Evolutionary conservation across 2,113 vertebrate genomes (phyloP), one percentile per base, ranked within the genome.

Genomic region (Pavo muticus): DNA sequence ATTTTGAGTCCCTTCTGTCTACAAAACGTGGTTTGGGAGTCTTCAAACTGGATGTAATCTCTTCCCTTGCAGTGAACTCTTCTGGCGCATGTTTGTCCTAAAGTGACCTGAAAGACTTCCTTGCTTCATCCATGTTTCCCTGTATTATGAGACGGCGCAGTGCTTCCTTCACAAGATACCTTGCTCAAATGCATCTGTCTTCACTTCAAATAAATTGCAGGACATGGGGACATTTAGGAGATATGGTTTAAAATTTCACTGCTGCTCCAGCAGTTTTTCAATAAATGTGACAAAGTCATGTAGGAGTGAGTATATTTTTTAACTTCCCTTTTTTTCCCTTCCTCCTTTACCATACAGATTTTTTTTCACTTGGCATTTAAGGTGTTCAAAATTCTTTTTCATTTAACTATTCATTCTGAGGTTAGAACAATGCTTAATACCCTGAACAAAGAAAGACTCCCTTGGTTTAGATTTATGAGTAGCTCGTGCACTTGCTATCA

Each of bases 1-100:
- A 91, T 91, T 85, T 86, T 84, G 85, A 91, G 72, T 45, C 79
- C 83, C 83, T 93, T 94, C 92, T 96, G 86, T 91, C 93, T 93
- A 81, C 64, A 90, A 57, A 90, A 45, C n/a, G 32, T 14, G 52
- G 20, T 86, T 91, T 93, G 72, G 45, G 79, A 90, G 8, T 64
- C 45, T 83, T 95, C 72, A 77, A 67, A 47, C 39, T 84, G 72
- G 12, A 14, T 70, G 3, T 90, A 56, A 56, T 56, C 39, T 60
- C 5, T 68, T 96, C 14, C 39, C 83, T 72, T 88, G 56, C 3
- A 3, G 37, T 91, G 90, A 83, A 27, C 64, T 90, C 30, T 61
- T 4, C 48, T 82, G 39, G 78, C 21, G 60, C 14, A 1, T 42
- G 11, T 42, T 86, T 84, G 83, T 96, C 90, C 95, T 90, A 30